Evolutionary conservation across 2,797 vertebrate species (phyloP).

Genomic region (Pseudochirops cupreus): DNA sequence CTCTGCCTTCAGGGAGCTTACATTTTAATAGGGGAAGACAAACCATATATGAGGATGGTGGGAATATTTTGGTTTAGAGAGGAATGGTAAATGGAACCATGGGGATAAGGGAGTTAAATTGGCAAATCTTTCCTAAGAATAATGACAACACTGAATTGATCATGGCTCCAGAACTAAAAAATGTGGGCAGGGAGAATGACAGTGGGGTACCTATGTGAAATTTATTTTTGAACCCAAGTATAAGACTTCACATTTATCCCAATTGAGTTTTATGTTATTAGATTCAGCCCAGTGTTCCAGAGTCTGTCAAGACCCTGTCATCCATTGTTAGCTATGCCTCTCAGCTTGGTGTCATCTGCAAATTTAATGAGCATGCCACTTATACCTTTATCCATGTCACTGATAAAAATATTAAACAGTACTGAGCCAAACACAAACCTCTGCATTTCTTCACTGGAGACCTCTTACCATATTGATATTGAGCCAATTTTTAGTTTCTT

Average conservation of each 20-base stretch:
- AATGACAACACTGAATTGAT: not conserved
- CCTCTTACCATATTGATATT: not conserved
- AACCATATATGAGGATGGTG: not conserved
- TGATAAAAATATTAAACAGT: not conserved
- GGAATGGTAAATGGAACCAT: not conserved
- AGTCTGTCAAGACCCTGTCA: not conserved
- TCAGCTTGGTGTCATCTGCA: not conserved
- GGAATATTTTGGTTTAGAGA: not conserved
- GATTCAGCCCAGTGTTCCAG: not conserved
- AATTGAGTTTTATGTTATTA: not conserved
- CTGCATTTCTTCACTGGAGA: not conserved
- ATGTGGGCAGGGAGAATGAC: not conserved
- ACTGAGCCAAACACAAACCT: not conserved
- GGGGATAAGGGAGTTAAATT: not conserved
- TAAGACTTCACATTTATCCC: not conserved
- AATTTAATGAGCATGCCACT: not conserved
- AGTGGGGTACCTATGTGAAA: not conserved
- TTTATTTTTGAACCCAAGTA: not conserved
- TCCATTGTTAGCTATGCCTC: not conserved
- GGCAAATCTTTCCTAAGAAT: not conserved
- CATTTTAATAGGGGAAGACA: not conserved
- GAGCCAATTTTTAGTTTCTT: not conserved
- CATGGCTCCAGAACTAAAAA: not conserved
- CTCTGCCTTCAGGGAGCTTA: not conserved
- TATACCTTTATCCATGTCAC: not conserved